Evolutionary conservation across 2,888 invertebrate genomes (phyloP).

Genomic region (Tuta absoluta): DNA sequence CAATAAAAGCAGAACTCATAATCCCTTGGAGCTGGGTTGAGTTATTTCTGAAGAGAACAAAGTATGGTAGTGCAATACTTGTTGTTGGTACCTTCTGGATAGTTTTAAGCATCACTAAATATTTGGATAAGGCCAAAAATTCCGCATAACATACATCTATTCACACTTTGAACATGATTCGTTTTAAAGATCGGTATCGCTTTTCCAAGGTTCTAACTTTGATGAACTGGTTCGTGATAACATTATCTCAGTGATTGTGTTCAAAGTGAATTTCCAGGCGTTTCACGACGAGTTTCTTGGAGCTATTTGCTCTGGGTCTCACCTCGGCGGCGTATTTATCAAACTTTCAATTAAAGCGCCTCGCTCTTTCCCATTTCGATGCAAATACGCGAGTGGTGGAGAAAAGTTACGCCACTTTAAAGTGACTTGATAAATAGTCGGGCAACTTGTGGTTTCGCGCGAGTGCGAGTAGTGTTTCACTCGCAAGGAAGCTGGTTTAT

Average conservation of each 20-base stretch:
- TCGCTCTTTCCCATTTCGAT: slow-evolving; percentile 68
- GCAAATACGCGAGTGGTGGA: slow-evolving; percentile 56
- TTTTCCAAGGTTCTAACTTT: background rate
- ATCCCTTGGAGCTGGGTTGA: background rate
- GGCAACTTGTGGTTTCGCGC: slow-evolving; percentile 34
- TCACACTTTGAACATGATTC: too few relatives aligned
- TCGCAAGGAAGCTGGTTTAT: background rate
- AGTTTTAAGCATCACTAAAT: too few relatives aligned
- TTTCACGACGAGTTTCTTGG: background rate
- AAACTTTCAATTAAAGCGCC: slow-evolving; percentile 74
- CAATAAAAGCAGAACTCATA: slow-evolving; percentile 1
- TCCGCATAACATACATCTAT: too few relatives aligned
- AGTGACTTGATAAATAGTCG: slow-evolving; percentile 49
- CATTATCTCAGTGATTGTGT: slow-evolving; percentile 11
- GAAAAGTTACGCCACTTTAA: slow-evolving; percentile 47
- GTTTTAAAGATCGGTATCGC: background rate
- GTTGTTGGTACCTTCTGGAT: too few relatives aligned
- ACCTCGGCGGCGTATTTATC: slow-evolving; percentile 50
- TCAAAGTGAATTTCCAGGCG: slow-evolving; percentile 9
- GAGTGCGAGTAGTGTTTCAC: slow-evolving; percentile 7
- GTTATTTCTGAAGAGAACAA: too few relatives aligned
- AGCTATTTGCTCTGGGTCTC: slow-evolving; percentile 21
- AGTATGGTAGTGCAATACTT: too few relatives aligned
- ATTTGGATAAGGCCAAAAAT: too few relatives aligned
- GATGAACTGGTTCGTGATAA: slow-evolving; percentile 1